Evolutionary conservation across 2,113 vertebrate genomes (phyloP).

Genomic region (Pristiophorus japonicus): DNA sequence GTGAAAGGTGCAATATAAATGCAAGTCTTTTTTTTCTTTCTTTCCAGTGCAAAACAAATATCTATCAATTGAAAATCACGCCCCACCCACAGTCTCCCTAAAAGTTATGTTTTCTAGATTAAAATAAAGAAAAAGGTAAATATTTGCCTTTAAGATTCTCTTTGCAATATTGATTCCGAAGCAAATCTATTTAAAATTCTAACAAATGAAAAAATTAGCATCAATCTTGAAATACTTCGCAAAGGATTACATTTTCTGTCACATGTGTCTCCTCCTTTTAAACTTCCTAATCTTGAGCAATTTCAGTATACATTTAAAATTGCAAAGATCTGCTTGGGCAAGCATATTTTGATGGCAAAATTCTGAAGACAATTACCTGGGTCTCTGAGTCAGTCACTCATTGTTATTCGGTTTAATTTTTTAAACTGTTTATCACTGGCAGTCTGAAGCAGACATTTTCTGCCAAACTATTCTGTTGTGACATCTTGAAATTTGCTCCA

Average conservation of each 20-base stretch:
- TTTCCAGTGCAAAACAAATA: neutral
- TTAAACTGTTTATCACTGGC: neutral
- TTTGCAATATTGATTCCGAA: neutral
- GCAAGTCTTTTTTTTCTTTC: too few relatives aligned
- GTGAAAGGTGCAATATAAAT: too few relatives aligned
- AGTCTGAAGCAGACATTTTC: neutral
- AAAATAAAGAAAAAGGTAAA: too few relatives aligned
- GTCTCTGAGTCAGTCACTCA: neutral
- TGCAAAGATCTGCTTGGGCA: neutral
- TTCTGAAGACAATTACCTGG: neutral
- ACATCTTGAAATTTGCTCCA: neutral
- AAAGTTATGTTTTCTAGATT: neutral
- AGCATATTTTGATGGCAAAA: neutral
- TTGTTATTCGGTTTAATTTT: neutral
- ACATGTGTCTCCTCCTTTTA: neutral
- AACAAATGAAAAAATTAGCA: neutral
- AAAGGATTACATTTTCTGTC: neutral
- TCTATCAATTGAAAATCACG: neutral
- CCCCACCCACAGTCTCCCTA: neutral
- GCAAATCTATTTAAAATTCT: neutral
- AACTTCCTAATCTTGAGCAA: neutral
- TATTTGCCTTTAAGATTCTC: neutral
- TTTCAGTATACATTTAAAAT: neutral
- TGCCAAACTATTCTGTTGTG: neutral
- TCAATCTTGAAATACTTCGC: neutral